These are phyloP conservation scores for Sinella curviseta DNA, from an alignment of 1,140 invertebrate species.

Conservation along the genomic window DNA sequence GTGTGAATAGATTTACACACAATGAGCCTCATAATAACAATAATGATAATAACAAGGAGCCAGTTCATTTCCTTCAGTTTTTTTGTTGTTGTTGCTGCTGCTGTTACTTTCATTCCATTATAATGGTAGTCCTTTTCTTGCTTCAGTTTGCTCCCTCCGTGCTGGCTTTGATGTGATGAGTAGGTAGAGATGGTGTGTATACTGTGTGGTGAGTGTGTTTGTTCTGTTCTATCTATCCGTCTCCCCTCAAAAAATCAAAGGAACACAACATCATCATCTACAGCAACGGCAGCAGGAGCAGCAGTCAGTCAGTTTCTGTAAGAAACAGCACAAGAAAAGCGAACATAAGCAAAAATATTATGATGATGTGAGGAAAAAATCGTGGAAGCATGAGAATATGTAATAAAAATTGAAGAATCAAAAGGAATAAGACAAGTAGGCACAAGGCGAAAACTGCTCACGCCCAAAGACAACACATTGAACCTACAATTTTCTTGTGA, in stretches of 20 bases:
- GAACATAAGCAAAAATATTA: too few relatives aligned
- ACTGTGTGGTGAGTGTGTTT: not conserved
- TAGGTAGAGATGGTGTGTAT: too few relatives aligned
- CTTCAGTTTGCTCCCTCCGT: too few relatives aligned
- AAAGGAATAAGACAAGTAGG: constrained; percentile 30
- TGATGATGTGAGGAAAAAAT: too few relatives aligned
- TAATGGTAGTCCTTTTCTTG: not conserved
- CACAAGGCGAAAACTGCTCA: constrained; percentile 42
- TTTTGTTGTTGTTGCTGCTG: too few relatives aligned
- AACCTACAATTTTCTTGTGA: constrained; percentile 38
- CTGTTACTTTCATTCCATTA: constrained; percentile 21
- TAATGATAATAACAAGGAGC: constrained; percentile 3
- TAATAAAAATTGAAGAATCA: constrained; percentile 12
- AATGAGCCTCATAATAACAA: constrained; percentile 25
- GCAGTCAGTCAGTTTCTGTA: too few relatives aligned
- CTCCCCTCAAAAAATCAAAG: not conserved
- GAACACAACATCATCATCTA: too few relatives aligned
- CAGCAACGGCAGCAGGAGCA: too few relatives aligned
- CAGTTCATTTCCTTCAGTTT: constrained; percentile 24
- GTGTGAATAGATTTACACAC: constrained; percentile 22
- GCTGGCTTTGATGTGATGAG: too few relatives aligned
- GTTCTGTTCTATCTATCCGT: not conserved
- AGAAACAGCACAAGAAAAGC: too few relatives aligned
- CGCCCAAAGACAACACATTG: constrained; percentile 44
- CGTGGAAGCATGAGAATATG: not conserved